Evolutionary conservation across 2,797 vertebrate species (phyloP).

Genomic region (Danio jaintianensis): DNA sequence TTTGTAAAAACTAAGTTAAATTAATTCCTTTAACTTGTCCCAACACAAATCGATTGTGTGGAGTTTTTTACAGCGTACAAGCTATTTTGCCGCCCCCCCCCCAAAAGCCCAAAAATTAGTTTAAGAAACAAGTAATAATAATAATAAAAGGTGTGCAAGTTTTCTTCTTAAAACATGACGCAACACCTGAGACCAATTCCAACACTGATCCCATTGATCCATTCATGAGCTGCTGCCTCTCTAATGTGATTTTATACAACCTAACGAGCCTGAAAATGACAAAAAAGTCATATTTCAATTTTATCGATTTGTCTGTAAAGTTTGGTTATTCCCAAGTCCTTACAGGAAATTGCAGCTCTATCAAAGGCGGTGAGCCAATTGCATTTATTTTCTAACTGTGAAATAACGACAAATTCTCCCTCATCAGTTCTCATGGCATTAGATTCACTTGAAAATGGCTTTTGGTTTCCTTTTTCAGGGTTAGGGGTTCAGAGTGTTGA

Average conservation of each 20-base stretch:
- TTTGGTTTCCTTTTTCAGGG: slow-evolving; percentile 25
- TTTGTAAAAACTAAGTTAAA: too few species aligned
- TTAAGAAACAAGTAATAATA: not conserved
- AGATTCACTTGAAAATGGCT: slow-evolving; percentile 48
- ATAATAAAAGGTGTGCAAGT: slow-evolving; percentile 13
- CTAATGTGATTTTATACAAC: slow-evolving; percentile 55
- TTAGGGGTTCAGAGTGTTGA: slow-evolving; percentile 10
- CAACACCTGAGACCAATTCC: slow-evolving; percentile 30
- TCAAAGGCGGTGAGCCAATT: slow-evolving; percentile 55
- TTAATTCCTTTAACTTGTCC: too few species aligned
- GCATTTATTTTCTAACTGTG: slow-evolving; percentile 50
- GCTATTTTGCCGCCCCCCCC: too few species aligned
- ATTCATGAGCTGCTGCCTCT: slow-evolving; percentile 39
- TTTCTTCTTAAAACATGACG: not conserved
- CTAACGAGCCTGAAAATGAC: slow-evolving; percentile 57
- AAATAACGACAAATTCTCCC: slow-evolving; percentile 46
- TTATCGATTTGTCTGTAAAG: slow-evolving; percentile 56
- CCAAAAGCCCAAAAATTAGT: too few species aligned
- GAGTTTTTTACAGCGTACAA: too few species aligned
- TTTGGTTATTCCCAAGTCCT: slow-evolving; percentile 49
- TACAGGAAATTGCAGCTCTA: slow-evolving; percentile 49
- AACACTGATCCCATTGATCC: slow-evolving; percentile 48
- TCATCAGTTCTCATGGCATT: slow-evolving; percentile 56
- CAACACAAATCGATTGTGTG: too few species aligned
- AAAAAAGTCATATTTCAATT: slow-evolving; percentile 52